These are phyloP conservation scores for Toxonevra muliebris DNA, from an alignment of 2,888 invertebrate genomes.

Conservation along the genomic window DNA sequence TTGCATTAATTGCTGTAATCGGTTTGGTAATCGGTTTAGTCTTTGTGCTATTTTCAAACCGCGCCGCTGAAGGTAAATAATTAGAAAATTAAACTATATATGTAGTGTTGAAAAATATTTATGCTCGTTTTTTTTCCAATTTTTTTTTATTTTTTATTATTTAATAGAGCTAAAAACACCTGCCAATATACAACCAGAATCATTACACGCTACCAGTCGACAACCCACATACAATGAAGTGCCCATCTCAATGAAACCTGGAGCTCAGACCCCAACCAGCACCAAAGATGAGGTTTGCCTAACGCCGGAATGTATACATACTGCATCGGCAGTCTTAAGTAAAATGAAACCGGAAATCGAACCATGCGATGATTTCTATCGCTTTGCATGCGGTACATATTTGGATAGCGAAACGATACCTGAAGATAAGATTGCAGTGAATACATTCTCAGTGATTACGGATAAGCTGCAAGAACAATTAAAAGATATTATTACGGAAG, in stretches of 20 bases:
- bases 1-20: slow-evolving; percentile 71
- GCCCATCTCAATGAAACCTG: slow-evolving; percentile 35
- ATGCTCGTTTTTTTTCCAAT: slow-evolving; percentile 3
- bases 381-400: slow-evolving; percentile 79
- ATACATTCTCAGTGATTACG: slow-evolving; percentile 64
- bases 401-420: slow-evolving; percentile 75
- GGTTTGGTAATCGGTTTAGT: slow-evolving; percentile 72
- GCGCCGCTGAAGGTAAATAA: slow-evolving; percentile 53
- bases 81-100: slow-evolving; percentile 1
- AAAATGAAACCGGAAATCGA: slow-evolving; percentile 74
- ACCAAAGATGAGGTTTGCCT: slow-evolving; percentile 69
- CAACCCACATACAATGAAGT: slow-evolving; percentile 48
- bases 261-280: slow-evolving; percentile 13
- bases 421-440: slow-evolving; percentile 70
- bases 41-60: slow-evolving; percentile 65
- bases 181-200: slow-evolving; percentile 47
- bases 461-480: slow-evolving; percentile 65
- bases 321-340: slow-evolving; percentile 73
- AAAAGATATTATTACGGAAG: slow-evolving; percentile 61
- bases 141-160: slow-evolving; percentile 10
- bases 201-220: slow-evolving; percentile 50
- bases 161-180: slow-evolving; percentile 41
- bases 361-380: slow-evolving; percentile 82
- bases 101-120: background rate
- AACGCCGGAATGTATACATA: slow-evolving; percentile 81